Evolutionary conservation across 2,888 invertebrate genomes (phyloP).

Genomic region (Rhagonycha lutea): DNA sequence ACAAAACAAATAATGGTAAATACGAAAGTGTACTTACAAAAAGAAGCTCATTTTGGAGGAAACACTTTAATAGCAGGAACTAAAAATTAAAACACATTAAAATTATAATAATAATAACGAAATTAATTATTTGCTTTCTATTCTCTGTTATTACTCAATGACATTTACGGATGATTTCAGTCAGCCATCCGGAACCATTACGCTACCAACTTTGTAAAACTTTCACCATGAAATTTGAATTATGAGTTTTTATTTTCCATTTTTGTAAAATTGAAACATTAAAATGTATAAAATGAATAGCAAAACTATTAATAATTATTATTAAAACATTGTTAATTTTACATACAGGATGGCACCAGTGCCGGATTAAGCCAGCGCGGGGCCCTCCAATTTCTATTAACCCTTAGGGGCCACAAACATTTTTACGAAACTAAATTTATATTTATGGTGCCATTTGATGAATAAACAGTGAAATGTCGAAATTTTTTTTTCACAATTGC

Average conservation of each 20-base stretch:
- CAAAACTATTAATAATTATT: neutral
- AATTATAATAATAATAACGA: neutral
- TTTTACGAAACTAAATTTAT: no score
- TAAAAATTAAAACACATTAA: slow-evolving; percentile 15
- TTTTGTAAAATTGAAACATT: neutral
- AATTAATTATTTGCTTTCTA: slow-evolving; percentile 19
- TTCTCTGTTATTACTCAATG: slow-evolving; percentile 42
- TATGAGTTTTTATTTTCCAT: neutral
- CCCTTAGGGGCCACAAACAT: no score
- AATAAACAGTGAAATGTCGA: no score
- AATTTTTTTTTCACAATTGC: no score
- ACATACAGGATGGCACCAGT: no score
- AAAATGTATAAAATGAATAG: neutral
- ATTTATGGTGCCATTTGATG: no score
- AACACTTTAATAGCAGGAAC: slow-evolving; percentile 11
- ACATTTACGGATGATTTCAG: slow-evolving; percentile 43
- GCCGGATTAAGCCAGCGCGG: no score
- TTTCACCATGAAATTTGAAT: neutral
- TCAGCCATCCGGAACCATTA: slow-evolving; percentile 32
- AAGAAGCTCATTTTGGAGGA: slow-evolving; percentile 63
- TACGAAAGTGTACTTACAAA: slow-evolving; percentile 60
- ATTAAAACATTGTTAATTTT: neutral
- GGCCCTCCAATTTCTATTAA: no score
- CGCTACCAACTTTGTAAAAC: slow-evolving; percentile 7
- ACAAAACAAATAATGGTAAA: slow-evolving; percentile 6